Conservation (phyloP, 2,113 vertebrate genomes). For the Ceyx melanurus region DNA sequence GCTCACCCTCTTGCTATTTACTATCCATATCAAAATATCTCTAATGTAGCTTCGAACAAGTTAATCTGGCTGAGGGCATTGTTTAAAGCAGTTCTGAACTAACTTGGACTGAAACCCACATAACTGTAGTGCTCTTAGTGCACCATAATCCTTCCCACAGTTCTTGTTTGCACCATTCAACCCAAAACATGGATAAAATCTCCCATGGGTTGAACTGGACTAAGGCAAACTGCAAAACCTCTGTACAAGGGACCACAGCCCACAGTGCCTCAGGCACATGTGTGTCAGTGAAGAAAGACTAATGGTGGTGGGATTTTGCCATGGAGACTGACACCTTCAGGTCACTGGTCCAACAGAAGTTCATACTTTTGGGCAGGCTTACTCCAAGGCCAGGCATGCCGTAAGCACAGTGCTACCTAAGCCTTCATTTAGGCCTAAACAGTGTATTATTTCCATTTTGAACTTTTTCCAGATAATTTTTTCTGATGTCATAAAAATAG, state of each 20-base stretch:
- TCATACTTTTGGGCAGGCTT: neutral
- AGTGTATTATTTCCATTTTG: slow-evolving; percentile 2
- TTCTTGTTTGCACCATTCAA: neutral
- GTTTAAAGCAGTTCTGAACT: neutral
- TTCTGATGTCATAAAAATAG: slow-evolving; percentile 22
- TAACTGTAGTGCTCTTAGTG: neutral
- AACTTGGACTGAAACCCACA: neutral
- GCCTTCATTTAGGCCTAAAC: neutral
- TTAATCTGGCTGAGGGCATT: neutral
- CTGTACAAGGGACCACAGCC: neutral
- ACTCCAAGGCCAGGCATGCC: neutral
- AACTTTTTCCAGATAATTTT: neutral
- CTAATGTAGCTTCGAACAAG: neutral
- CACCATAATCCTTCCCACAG: neutral
- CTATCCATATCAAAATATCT: neutral
- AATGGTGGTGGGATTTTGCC: neutral
- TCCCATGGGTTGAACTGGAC: neutral
- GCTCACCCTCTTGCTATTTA: neutral
- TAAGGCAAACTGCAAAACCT: neutral
- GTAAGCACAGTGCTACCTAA: neutral
- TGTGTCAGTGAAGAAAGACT: neutral
- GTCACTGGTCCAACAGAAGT: neutral
- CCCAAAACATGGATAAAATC: neutral
- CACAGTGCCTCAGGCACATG: fast-evolving
- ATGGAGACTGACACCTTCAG: neutral